Evolutionary conservation across 2,888 invertebrate species (phyloP), one percentile per base, ranked within the genome.

Genomic region (Aphidoletes aphidimyza): DNA sequence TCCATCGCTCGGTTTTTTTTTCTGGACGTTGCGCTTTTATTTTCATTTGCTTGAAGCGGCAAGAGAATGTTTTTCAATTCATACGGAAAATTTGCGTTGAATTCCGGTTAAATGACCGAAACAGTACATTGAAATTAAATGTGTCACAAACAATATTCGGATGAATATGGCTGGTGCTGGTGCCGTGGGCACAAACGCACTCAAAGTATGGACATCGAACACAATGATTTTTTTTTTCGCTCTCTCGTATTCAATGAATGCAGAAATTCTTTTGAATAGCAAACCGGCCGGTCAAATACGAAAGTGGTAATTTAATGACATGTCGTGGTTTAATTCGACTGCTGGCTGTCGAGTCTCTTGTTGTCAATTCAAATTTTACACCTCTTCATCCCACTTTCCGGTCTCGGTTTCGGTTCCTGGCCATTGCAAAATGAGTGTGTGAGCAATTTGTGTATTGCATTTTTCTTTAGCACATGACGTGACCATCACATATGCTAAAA

Each of bases 271-370:
- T 81, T 81, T 81, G 39, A 81, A 69, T 69, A 81, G 5, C 36
- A 34, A 22, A 36, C 8, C 19, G 22, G 81, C n/a, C 11, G 81
- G 37, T n/a, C 81, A 3, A 22, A 59, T 22, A 26, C 17, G 22
- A 81, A 81, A 81, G 81, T 81, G 81, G 81, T 81, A 81, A 81
- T 81, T 81, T 81, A 81, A 81, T 81, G 81, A 81, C 81, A 81
- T 81, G 81, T 81, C 81, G 81, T 81, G 81, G 81, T 81, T 81
- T 81, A 81, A 81, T 37, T 34, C 69, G 34, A 30, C 26, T 69
- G 30, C n/a, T 69, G 34, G 69, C 69, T n/a, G 69, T 47, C 47
- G 17, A 47, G 47, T 69, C 69, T 69, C 69, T 69, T 69, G 69
- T 30, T 69, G 69, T 69, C 69, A 69, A 69, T 69, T 69, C 30